Evolutionary conservation across 2,113 vertebrate genomes (phyloP), one percentile per base, ranked within the genome.

Genomic region (Caracal caracal): DNA sequence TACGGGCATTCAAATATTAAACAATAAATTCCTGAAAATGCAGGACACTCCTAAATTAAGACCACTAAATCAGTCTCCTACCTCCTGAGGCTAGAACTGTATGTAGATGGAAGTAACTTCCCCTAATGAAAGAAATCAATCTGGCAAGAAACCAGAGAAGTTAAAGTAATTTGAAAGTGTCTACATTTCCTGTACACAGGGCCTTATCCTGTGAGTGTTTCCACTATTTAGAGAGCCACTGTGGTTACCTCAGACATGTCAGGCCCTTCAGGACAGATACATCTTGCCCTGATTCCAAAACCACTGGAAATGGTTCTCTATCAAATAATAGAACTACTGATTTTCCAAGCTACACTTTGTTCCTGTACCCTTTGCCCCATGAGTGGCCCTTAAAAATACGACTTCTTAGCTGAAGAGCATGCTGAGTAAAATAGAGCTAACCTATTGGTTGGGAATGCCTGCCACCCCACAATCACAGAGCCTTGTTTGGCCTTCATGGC

Each of bases 71-170:
- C 93, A 96, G 65, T 86, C 65, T 84, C 91, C 53, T 73, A 73
- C 51, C 92, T 97, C 95, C 94, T 87, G 91, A 96, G 93, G 87
- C 96, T 95, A 81, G 76, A 73, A 75, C 51, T 37, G 43, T 56
- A 89, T 90, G 75, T 59, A 94, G 93, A 96, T 93, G 19, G 51
- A 90, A 91, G 86, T 63, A 86, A 90, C 75, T 93, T 68, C 43
- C 10, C 73, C 75, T 97, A 96, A 97, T 96, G 92, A 98, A 97
- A 98, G 80, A 95, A 97, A 98, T 96, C 95, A 95, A 88, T 96
- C 97, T 90, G 76, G 87, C 56, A 68, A 56, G 33, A 94, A 97
- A 82, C 3, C 70, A 90, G 28, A 68, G 16, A 84, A 56, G 81
- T 90, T 76, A 51, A 86, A 95, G 80, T 19, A 92, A 79, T 90